These are phyloP conservation scores for human DNA, from an alignment of 2,113 vertebrate genomes.

Conservation along the genomic window DNA sequence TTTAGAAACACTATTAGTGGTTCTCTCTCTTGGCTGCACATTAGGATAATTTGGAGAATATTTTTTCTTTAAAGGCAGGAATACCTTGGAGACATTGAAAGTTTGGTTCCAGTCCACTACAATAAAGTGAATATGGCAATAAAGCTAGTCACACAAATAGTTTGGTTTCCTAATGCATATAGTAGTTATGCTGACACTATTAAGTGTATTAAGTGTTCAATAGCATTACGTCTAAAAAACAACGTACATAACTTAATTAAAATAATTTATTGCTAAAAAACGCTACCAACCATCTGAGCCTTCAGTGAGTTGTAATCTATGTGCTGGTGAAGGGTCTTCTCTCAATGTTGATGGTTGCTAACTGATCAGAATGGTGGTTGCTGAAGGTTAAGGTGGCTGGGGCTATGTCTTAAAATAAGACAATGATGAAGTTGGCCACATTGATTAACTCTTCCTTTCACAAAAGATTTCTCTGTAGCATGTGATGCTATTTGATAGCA, in stretches of 20 bases:
- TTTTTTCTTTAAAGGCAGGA: background rate
- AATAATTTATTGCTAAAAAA: background rate
- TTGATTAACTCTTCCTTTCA: background rate
- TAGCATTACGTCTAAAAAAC: background rate
- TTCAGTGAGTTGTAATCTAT: background rate
- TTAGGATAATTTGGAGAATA: background rate
- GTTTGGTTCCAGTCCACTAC: background rate
- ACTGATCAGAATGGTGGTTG: background rate
- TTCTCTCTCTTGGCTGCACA: background rate
- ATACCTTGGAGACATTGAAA: background rate
- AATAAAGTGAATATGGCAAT: background rate
- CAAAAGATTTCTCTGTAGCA: background rate
- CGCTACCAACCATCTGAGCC: background rate
- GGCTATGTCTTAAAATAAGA: background rate
- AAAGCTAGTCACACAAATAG: background rate
- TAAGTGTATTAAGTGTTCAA: background rate
- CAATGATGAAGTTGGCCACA: background rate
- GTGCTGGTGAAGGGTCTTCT: background rate
- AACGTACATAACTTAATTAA: background rate
- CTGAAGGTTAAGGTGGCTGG: background rate
- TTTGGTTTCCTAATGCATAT: background rate
- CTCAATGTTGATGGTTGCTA: background rate
- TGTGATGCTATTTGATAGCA: background rate
- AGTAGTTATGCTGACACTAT: background rate
- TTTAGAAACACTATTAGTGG: background rate